Base-by-base conservation (phyloP, 2,888 invertebrate species). In the Drosophila borborema region DNA sequence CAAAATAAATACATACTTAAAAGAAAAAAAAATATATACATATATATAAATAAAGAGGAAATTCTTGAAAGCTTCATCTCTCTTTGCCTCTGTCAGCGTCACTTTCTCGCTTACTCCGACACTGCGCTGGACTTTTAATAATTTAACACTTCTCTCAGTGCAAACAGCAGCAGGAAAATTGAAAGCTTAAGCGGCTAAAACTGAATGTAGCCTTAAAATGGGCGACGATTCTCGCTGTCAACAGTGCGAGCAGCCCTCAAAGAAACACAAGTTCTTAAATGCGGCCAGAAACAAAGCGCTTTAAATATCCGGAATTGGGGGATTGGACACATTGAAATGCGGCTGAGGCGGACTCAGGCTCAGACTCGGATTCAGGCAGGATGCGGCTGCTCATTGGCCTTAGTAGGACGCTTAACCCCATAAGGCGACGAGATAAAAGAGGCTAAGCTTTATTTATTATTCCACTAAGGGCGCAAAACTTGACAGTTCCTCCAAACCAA, bases 401-500 rank as follows among this genome's bases (percentile, higher is more conserved):
- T 72, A 67, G 75, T 58, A 60, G 65, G 54, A 66, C 69, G 68
- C 69, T 79, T 82, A 88, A 82, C 86, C 88, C 86, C 74, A 77
- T 61, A 85, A 82, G 82, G 80, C 58, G 23, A 40, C 28, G 62
- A 72, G 49, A 61, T 51, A 64, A 80, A 74, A 55, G 62, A 64
- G 73, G 76, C 69, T 85, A 79, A 79, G 86, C 88, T 82, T 86
- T 82, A 89, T 89, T 85, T 85, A 89, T 87, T 74, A 65, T 70
- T 46, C 51, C 43, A n/a, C 31, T 34, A 28, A 58, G 67, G 59
- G 49, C 14, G 14, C 54, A 64, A 36, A 40, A 58, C 60, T 58
- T 70, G 28, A 9, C 40, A 60, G 46, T 54, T 60, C 16, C 23
- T 23, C 16, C 12, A 36, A 20, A 36, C 31, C 41, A 43, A 55